phyloP scores from a whole-genome alignment of 2,113 vertebrate species.

The Corvus cornix region DNA sequence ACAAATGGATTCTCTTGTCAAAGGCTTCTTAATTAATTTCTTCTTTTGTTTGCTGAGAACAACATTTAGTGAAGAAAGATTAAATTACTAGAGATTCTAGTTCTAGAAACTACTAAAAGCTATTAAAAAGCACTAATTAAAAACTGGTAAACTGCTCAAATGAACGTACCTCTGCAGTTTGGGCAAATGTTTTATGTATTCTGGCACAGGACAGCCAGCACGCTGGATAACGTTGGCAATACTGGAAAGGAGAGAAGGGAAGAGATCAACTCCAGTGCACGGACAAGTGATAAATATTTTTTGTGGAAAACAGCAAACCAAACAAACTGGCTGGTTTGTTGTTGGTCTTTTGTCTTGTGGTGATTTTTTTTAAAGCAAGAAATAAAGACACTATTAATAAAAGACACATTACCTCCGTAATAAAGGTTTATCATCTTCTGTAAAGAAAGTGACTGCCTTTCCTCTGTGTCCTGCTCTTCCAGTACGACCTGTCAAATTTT shows the following conservation, averaged over 20 bases:
- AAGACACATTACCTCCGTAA: slow-evolving; percentile 81
- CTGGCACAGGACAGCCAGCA: slow-evolving; percentile 93
- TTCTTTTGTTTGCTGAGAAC: slow-evolving; percentile 87
- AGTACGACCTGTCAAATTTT: slow-evolving; percentile 83
- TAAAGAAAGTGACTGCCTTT: slow-evolving; percentile 95
- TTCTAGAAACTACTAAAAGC: neutral
- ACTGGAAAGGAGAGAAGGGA: slow-evolving; percentile 67
- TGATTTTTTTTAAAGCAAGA: neutral
- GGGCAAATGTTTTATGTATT: slow-evolving; percentile 91
- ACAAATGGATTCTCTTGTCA: slow-evolving; percentile 85
- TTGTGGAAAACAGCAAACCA: neutral
- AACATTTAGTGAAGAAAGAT: neutral
- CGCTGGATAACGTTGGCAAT: slow-evolving; percentile 92
- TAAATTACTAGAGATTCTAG: neutral
- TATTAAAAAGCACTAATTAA: neutral
- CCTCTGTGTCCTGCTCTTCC: slow-evolving; percentile 92
- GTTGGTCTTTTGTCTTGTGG: neutral
- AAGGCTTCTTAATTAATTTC: slow-evolving; percentile 87
- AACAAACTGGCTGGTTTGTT: neutral
- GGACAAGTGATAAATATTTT: neutral
- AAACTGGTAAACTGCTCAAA: neutral
- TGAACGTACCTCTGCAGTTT: slow-evolving; percentile 83
- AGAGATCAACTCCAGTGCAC: neutral
- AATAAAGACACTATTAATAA: neutral
- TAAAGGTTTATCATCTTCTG: slow-evolving; percentile 94